phyloP scores from a whole-genome alignment of 1,140 invertebrate genomes.

The Drosophila tristis region DNA sequence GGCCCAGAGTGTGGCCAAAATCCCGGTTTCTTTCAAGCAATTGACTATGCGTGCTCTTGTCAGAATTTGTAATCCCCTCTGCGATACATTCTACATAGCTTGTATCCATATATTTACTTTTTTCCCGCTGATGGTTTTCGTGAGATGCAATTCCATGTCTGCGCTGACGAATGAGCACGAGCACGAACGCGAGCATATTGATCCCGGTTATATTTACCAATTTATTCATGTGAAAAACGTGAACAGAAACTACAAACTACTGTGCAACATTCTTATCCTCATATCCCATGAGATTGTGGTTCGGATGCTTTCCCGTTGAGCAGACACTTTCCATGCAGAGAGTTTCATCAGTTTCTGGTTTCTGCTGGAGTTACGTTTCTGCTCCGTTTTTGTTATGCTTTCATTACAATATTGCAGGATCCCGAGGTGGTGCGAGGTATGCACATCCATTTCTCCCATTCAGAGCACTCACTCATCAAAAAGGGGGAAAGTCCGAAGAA shows the following conservation, averaged over 20 bases:
- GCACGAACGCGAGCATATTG: conserved; percentile 37
- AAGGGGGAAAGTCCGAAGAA: neutral
- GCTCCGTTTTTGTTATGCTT: conserved; percentile 56
- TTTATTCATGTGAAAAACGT: conserved; percentile 73
- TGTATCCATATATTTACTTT: conserved; percentile 1
- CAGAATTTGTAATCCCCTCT: neutral
- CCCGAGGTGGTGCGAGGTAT: neutral
- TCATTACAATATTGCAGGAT: conserved; percentile 48
- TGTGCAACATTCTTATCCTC: too few relatives aligned
- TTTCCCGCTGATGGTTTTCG: conserved; percentile 3
- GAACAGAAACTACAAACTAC: conserved; percentile 50
- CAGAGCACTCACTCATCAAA: conserved; percentile 14
- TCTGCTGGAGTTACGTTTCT: neutral
- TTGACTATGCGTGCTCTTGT: conserved; percentile 59
- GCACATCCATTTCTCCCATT: conserved; percentile 43
- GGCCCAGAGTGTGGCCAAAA: conserved; percentile 45
- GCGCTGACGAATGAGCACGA: conserved; percentile 34
- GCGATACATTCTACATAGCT: too few relatives aligned
- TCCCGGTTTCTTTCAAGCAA: conserved; percentile 44
- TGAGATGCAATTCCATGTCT: conserved; percentile 15
- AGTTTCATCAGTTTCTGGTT: conserved; percentile 20
- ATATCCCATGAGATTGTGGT: neutral
- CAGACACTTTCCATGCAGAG: conserved; percentile 37
- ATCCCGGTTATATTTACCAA: conserved; percentile 60
- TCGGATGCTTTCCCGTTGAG: conserved; percentile 6